Conservation (phyloP, 2,888 invertebrate species). For the Nomada hirtipes region DNA sequence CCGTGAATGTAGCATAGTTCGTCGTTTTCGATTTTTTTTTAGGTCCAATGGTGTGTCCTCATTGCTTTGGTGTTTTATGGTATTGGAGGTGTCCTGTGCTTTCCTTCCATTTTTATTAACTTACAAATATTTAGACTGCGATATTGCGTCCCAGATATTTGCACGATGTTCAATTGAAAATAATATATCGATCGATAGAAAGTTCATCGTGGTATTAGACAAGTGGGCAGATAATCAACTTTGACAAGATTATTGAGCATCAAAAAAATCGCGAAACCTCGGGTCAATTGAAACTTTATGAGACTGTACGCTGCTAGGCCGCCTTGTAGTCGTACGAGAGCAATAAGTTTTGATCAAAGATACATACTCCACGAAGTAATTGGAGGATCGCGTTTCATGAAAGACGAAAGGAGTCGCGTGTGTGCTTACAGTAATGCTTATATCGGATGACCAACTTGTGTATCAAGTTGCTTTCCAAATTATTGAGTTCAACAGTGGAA, state of each 20-base stretch:
- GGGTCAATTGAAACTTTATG: constrained; percentile 25
- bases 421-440: neutral
- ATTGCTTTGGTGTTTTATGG: neutral
- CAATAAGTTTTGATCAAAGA: constrained; percentile 26
- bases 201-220: neutral
- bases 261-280: neutral
- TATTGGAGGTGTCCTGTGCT: no score
- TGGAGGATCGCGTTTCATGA: constrained; percentile 29
- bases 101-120: neutral
- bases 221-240: constrained; percentile 7
- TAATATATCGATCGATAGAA: neutral
- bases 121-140: neutral
- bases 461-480: neutral
- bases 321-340: neutral
- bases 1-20: neutral
- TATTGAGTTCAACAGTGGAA: neutral
- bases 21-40: neutral
- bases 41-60: neutral
- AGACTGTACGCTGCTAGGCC: neutral
- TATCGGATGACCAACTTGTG: constrained; percentile 1
- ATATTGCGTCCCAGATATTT: neutral
- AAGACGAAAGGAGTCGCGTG: constrained; percentile 14
- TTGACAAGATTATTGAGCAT: neutral
- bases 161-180: neutral
- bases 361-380: constrained; percentile 8